Base-by-base conservation (phyloP, 2,113 vertebrate genomes). In the Stegastes partitus region DNA sequence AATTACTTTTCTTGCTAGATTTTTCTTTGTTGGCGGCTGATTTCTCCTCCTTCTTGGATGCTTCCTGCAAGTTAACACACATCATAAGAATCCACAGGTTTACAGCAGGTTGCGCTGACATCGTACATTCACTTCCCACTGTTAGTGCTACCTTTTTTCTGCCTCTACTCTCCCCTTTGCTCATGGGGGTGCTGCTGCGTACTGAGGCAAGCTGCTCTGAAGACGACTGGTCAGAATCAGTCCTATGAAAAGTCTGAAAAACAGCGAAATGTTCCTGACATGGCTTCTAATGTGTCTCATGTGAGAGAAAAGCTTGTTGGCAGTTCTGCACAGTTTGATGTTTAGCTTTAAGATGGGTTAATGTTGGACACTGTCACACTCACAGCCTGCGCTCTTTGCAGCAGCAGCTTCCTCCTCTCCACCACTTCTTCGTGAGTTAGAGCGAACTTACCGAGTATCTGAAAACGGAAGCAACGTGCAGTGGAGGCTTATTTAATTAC, bases 401-500 rank as follows among this genome's bases (percentile, higher is more conserved):
- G 77, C 86, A 96, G 75, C 51, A 96, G 89, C 63, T 86, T 92
- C 58, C 97, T 91, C 79, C 96, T 93, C 82, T 96, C 94, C 74
- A 96, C 95, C 22, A 95, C 91, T 81, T 98, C 97, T 0, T 84
- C 84, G 54, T 97, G 96, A 0, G 89, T 95, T 61, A 98, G 87
- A 47, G 92, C 70, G 18, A 97, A 96, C 0, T 95, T 93, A 0
- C 81, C 74, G 34, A 98, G 92, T 9, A 96, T 91, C 97, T 98
- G 74, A 69, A 65, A 72, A 69, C n/a, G 47, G 8, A 65, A 58
- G 47, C 5, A 22, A 37, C 34, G n/a, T 66, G 16, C 49, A 12
- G 8, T 47, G 22, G 2, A 53, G 16, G 9, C 8, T 74, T 59
- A 68, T 76, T 51, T 55, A 51, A 71, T 79, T 18, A 50, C 37